phyloP scores from a whole-genome alignment of 2,888 invertebrate species.

The Mycogona germanica region DNA sequence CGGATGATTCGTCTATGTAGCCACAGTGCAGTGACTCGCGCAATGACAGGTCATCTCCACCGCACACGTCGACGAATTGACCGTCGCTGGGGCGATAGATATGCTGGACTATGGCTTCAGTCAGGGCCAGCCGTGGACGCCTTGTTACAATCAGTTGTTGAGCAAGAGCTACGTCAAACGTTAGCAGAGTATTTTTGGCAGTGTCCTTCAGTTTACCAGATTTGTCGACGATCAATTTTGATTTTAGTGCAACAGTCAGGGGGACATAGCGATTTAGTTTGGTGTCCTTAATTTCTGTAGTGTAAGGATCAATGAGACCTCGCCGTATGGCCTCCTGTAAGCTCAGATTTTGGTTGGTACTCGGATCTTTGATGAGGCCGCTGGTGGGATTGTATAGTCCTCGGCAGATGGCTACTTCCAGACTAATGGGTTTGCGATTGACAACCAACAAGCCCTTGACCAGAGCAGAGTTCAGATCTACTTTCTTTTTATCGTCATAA shows the following conservation, averaged over 20 bases:
- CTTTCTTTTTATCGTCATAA: constrained; percentile 34
- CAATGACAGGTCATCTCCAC: constrained; percentile 61
- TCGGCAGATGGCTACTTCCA: constrained; percentile 39
- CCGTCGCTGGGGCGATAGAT: constrained; percentile 64
- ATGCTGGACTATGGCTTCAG: constrained; percentile 61
- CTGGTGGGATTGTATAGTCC: constrained; percentile 32
- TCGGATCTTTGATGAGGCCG: constrained; percentile 51
- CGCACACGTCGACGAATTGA: constrained; percentile 66
- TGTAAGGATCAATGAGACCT: constrained; percentile 66
- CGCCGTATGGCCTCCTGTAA: constrained; percentile 64
- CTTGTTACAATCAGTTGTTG: constrained; percentile 16
- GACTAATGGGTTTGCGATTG: constrained; percentile 63
- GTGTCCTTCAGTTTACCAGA: constrained; percentile 53
- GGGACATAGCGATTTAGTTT: constrained; percentile 48
- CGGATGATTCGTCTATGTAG: constrained; percentile 69
- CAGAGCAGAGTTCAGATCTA: constrained; percentile 59
- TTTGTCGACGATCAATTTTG: constrained; percentile 45
- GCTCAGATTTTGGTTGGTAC: constrained; percentile 55
- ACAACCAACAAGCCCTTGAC: constrained; percentile 62
- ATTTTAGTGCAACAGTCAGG: constrained; percentile 39
- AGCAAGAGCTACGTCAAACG: constrained; percentile 20
- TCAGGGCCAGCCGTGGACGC: constrained; percentile 49
- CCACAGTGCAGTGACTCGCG: constrained; percentile 68
- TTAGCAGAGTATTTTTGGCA: constrained; percentile 37
- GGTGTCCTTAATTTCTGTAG: constrained; percentile 41